A percentile compares a stretch with the other conserved stretches of the same genome.
Evolutionary conservation across 2,797 vertebrate species (phyloP).

Genomic region (Dryobates pubescens): DNA sequence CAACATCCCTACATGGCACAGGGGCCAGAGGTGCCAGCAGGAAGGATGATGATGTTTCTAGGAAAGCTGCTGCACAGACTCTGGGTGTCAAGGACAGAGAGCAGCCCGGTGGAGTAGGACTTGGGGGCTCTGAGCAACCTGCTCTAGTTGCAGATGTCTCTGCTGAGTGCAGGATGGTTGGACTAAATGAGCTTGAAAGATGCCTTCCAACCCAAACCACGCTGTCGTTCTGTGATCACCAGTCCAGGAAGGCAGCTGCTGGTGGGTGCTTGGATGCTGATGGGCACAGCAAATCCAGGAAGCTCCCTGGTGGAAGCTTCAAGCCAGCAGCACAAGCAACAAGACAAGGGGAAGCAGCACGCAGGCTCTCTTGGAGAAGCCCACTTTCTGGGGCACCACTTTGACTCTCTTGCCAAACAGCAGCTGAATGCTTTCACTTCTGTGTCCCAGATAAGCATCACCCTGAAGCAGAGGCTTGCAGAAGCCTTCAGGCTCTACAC

Average conservation of each 20-base stretch:
- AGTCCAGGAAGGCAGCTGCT: not conserved
- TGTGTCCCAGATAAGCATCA: conserved; percentile 10
- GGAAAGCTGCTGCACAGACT: no score
- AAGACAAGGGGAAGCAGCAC: not conserved
- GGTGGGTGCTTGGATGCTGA: not conserved
- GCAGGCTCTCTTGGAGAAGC: not conserved
- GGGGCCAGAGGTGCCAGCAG: not conserved
- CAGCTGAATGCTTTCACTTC: conserved; percentile 34
- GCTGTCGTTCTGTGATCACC: no score
- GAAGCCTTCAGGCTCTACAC: not conserved
- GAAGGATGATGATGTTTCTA: no score
- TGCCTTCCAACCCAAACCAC: no score
- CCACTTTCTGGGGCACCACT: not conserved
- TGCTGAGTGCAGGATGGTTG: no score
- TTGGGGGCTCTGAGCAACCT: no score
- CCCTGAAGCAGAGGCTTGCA: not conserved
- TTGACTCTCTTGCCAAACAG: conserved; percentile 5
- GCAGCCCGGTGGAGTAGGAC: no score
- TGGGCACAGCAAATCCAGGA: not conserved
- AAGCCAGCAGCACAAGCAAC: not conserved
- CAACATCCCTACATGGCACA: not conserved
- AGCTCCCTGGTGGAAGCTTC: not conserved
- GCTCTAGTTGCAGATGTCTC: no score
- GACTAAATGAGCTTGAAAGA: no score
- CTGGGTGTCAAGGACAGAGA: no score